These are phyloP conservation scores for Myrmecophaga tridactyla DNA, from an alignment of 2,113 vertebrate species.

Conservation along the genomic window DNA sequence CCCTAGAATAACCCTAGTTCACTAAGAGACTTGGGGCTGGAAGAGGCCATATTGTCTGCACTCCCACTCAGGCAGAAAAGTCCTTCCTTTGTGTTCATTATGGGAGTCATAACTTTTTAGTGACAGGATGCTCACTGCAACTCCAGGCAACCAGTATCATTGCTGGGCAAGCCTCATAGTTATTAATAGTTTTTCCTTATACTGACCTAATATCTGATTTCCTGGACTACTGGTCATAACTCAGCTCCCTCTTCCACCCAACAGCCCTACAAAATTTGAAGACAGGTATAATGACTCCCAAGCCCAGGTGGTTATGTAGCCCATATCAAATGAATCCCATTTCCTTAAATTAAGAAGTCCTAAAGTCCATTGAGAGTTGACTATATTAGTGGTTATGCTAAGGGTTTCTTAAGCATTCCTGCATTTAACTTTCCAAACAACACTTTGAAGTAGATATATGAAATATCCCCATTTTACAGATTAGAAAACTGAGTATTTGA, in stretches of 20 bases:
- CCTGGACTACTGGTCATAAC: conserved; percentile 18
- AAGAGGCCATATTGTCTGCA: not conserved
- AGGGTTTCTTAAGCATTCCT: conserved; percentile 13
- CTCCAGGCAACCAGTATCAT: not conserved
- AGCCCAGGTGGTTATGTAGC: not conserved
- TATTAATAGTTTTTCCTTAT: conserved; percentile 33
- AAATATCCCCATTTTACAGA: conserved; percentile 13
- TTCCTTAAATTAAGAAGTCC: conserved; percentile 20
- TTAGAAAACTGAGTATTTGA: not conserved
- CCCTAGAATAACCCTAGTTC: not conserved
- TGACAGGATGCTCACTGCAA: not conserved
- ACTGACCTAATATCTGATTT: not conserved
- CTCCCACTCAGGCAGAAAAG: not conserved
- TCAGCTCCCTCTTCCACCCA: not conserved
- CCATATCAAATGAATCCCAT: not conserved
- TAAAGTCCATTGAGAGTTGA: not conserved
- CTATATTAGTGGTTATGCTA: not conserved
- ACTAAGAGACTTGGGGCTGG: conserved; percentile 1
- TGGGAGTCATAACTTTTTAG: not conserved
- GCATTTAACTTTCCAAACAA: conserved; percentile 41
- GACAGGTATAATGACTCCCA: not conserved
- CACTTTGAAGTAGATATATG: not conserved
- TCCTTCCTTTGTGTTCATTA: not conserved
- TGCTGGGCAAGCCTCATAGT: not conserved
- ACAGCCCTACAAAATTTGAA: conserved; percentile 26